Base-by-base conservation (phyloP, 2,797 vertebrate species). In the Danionella dracula region DNA sequence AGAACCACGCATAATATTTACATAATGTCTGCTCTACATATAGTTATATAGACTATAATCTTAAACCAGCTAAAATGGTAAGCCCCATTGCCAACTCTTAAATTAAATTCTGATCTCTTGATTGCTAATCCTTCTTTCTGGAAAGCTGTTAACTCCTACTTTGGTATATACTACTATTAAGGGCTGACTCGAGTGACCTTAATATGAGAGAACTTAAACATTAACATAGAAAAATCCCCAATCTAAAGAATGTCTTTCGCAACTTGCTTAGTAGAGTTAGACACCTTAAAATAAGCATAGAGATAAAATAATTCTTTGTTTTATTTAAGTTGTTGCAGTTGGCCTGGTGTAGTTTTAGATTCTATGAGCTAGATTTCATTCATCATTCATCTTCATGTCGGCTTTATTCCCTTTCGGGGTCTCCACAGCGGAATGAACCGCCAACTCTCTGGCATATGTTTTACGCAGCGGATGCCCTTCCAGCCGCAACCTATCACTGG, bases 161-260 rank as follows among this genome's bases (percentile, higher is more conserved):
- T 46, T 54, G 38, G 50, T 66, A 69, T 69, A 71, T 50, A 55
- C 19, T 55, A 50, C 41, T 54, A 34, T n/a, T 68, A 72, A 31
- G 2, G 19, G 8, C 38, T 64, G 66, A 78, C 82, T 80, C 70
- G 81, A 82, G 83, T 83, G 82, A 79, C 80, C 78, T 34, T 51
- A 66, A 79, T 81, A 65, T 59, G 27, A 12, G 35, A 15, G 35
- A 69, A 38, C 44, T 38, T 2, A 48, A 51, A 61, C 16, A 4
- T 23, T 16, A 54, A 41, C 3, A 15, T 55, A n/a, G 65, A 13
- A 48, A 34, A 40, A 59, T 37, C 5, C 6, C 31, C 15, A 27
- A 55, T 13, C 16, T 45, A 27, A 27, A n/a, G 5, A 31, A 29
- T 40, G 10, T 2, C 40, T 50, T n/a, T 42, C 8, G 35, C 15